Evolutionary conservation across 2,797 vertebrate species (phyloP), one percentile per base, ranked within the genome.

Genomic region (Syndactyla subalaris): DNA sequence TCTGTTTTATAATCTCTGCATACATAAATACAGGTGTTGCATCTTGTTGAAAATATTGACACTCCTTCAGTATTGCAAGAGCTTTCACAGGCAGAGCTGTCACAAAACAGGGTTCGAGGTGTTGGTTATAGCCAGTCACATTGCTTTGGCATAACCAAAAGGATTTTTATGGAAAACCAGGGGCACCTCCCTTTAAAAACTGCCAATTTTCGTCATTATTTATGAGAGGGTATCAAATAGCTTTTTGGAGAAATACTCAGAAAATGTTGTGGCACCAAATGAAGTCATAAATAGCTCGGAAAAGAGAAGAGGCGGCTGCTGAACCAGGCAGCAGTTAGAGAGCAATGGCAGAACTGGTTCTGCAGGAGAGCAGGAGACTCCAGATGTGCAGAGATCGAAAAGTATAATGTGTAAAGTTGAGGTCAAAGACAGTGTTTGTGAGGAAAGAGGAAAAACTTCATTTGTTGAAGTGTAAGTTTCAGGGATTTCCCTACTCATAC

Each of bases 81-180:
- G n/a, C 19, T 76, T 73, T 86, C 48, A 41, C 5, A 62, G 36
- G 32, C 22, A 41, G 36, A 84, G n/a, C 43, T 49, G 19, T 59
- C 38, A 73, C 1, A 3, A 29, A 78, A 26, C 12, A 14, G 1
- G 12, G 9, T 48, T 57, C 14, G n/a, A 7, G 0, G 0, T 13
- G 17, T 18, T 6, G 3, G 5, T 21, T 88, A 32, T 34, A 70
- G 22, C 43, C 27, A 36, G n/a, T 68, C 71, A 48, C 12, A 12
- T 45, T 70, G 13, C 23, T 62, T 59, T 68, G 75, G 12, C 12
- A 30, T 59, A 72, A 72, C 58, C 39, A 54, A 87, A 83, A 71
- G 11, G 13, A 12, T 12, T 55, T 51, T 52, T 57, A 62, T 49
- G 34, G 55, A 70, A 86, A 90, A 78, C 6, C 9, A 54, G 24